Evolutionary conservation across 2,888 invertebrate genomes (phyloP).

Genomic region (Gari tellinella): DNA sequence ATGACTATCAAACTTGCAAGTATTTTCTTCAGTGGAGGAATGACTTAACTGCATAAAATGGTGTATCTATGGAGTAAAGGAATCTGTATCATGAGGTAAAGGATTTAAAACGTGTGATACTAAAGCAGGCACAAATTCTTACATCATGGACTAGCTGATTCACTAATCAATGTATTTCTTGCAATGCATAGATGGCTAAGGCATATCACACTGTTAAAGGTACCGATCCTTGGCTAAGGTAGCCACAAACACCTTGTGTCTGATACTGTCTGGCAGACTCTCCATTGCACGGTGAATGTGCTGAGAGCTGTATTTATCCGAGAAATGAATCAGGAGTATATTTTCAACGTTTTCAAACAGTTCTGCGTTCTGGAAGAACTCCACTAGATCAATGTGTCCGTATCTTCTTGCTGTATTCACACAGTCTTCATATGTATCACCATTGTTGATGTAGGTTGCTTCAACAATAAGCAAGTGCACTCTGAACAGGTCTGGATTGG

Average conservation of each 20-base stretch:
- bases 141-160: too few species aligned
- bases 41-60: too few species aligned
- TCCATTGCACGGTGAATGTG: constrained; percentile 65
- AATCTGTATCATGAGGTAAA: too few species aligned
- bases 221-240: constrained; percentile 54
- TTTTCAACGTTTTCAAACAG: constrained; percentile 73
- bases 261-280: constrained; percentile 61
- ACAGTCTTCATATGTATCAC: constrained; percentile 55
- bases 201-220: too few species aligned
- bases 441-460: constrained; percentile 76
- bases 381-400: constrained; percentile 78
- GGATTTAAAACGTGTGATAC: too few species aligned
- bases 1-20: too few species aligned
- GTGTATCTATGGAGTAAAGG: too few species aligned
- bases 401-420: constrained; percentile 69
- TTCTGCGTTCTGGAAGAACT: constrained; percentile 72
- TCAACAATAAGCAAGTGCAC: constrained; percentile 80
- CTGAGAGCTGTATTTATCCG: constrained; percentile 74
- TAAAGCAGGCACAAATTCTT: too few species aligned
- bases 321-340: constrained; percentile 79
- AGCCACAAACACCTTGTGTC: constrained; percentile 67
- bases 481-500: constrained; percentile 73
- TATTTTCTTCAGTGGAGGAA: too few species aligned
- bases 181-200: too few species aligned
- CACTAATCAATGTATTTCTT: too few species aligned